Evolutionary conservation across 1,140 invertebrate species (phyloP).

Genomic region (Heliconius hermathena): DNA sequence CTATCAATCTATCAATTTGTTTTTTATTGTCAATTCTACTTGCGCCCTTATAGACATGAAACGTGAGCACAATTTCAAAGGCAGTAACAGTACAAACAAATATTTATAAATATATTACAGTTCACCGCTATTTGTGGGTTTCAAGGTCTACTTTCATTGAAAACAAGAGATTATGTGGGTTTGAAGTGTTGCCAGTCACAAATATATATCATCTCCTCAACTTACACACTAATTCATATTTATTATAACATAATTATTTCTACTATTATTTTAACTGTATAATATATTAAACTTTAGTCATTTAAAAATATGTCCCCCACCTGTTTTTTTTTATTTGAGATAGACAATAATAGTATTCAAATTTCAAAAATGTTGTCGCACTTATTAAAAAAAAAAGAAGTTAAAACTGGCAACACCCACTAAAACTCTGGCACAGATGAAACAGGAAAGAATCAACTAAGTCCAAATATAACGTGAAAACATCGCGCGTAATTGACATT

Average conservation of each 20-base stretch:
- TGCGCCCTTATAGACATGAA: constrained; percentile 37
- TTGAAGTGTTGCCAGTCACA: constrained; percentile 7
- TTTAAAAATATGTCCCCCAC: background rate
- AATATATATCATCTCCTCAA: constrained; percentile 5
- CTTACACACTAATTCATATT: constrained; percentile 14
- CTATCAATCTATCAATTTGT: constrained; percentile 28
- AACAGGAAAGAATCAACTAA: constrained; percentile 24
- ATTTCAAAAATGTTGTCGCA: background rate
- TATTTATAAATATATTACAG: constrained; percentile 35
- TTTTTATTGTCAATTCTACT: constrained; percentile 58
- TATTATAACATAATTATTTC: constrained; percentile 9
- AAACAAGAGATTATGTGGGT: constrained; percentile 15
- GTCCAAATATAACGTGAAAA: constrained; percentile 38
- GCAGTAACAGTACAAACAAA: constrained; percentile 56
- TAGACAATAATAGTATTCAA: background rate
- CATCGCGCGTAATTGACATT: constrained; percentile 41
- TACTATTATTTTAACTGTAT: constrained; percentile 7
- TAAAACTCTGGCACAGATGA: constrained; percentile 2
- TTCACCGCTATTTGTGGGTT: background rate
- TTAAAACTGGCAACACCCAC: background rate
- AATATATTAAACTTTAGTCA: constrained; percentile 6
- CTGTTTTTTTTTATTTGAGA: background rate
- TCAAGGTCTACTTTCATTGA: constrained; percentile 13
- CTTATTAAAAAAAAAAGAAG: background rate
- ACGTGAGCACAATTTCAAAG: constrained; percentile 49